A percentile compares a stretch with the other conserved stretches of the same genome.
Evolutionary conservation across 1,140 invertebrate species (phyloP).

Genomic region (Drosophila rhopaloa): DNA sequence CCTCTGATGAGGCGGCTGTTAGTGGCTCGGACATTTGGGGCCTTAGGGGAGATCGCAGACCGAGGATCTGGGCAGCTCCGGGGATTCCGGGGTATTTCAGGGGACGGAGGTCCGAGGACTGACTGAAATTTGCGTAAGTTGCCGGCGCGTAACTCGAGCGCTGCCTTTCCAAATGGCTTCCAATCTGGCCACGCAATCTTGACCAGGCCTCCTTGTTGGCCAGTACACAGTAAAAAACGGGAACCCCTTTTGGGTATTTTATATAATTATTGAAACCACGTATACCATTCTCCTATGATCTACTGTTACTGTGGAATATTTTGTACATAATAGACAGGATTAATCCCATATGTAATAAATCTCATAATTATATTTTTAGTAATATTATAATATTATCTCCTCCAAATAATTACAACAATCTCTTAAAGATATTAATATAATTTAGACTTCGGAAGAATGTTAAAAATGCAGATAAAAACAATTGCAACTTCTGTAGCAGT

Average conservation of each 20-base stretch:
- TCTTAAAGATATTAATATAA: too few relatives aligned
- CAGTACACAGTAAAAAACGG: neutral
- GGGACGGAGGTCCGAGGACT: constrained; percentile 16
- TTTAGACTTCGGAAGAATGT: too few relatives aligned
- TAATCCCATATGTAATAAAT: too few relatives aligned
- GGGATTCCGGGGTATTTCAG: neutral
- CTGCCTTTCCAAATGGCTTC: constrained; percentile 75
- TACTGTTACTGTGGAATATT: too few relatives aligned
- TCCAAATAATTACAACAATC: too few relatives aligned
- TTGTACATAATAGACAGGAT: too few relatives aligned
- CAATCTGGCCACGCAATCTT: constrained; percentile 71
- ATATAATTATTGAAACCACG: too few relatives aligned
- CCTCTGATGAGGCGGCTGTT: constrained; percentile 52
- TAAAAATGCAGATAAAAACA: too few relatives aligned
- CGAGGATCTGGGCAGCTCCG: constrained; percentile 26
- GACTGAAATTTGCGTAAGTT: constrained; percentile 74
- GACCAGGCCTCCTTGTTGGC: constrained; percentile 47
- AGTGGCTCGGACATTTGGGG: constrained; percentile 26
- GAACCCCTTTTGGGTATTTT: neutral
- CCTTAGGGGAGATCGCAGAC: constrained; percentile 39
- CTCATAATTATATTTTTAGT: too few relatives aligned
- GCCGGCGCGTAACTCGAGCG: constrained; percentile 62
- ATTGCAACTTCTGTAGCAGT: too few relatives aligned
- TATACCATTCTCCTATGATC: too few relatives aligned
- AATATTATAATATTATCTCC: too few relatives aligned